Evolutionary conservation across 2,888 invertebrate species (phyloP).

Genomic region (Tanytarsus gracilentus): DNA sequence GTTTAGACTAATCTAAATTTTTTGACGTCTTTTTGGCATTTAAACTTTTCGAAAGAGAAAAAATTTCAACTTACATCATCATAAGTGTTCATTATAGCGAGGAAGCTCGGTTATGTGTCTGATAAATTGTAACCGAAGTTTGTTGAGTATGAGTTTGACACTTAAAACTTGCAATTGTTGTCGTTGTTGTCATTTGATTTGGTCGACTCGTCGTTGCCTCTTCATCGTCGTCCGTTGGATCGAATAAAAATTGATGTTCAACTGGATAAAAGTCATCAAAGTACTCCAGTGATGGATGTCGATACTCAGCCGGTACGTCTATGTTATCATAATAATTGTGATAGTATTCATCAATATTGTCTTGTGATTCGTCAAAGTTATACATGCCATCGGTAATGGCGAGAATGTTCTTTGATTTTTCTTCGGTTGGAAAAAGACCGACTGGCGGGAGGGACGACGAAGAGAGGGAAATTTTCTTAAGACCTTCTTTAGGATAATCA

Average conservation of each 20-base stretch:
- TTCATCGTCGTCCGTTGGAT: constrained; percentile 4
- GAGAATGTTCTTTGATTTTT: background rate
- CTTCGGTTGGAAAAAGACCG: constrained; percentile 8
- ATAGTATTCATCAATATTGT: constrained; percentile 21
- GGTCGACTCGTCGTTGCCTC: background rate
- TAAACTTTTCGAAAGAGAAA: background rate
- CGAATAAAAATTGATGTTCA: constrained; percentile 1
- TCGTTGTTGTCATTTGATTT: constrained; percentile 22
- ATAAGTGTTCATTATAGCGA: constrained; percentile 18
- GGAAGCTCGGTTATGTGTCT: constrained; percentile 23
- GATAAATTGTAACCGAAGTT: constrained; percentile 4
- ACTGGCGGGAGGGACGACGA: constrained; percentile 24
- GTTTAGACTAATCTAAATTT: background rate
- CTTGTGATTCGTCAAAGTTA: constrained; percentile 13
- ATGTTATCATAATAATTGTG: constrained; percentile 25
- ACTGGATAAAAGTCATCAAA: constrained; percentile 23
- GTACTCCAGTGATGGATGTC: constrained; percentile 17
- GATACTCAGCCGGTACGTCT: background rate
- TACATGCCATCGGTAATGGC: constrained; percentile 20
- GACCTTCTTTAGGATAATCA: constrained; percentile 13
- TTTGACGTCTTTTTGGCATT: background rate
- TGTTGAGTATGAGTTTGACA: background rate
- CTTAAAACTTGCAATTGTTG: constrained; percentile 20
- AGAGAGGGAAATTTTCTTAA: constrained; percentile 21
- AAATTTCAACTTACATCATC: background rate